Evolutionary conservation across 2,888 invertebrate species (phyloP).

Genomic region (Heliconius sara): DNA sequence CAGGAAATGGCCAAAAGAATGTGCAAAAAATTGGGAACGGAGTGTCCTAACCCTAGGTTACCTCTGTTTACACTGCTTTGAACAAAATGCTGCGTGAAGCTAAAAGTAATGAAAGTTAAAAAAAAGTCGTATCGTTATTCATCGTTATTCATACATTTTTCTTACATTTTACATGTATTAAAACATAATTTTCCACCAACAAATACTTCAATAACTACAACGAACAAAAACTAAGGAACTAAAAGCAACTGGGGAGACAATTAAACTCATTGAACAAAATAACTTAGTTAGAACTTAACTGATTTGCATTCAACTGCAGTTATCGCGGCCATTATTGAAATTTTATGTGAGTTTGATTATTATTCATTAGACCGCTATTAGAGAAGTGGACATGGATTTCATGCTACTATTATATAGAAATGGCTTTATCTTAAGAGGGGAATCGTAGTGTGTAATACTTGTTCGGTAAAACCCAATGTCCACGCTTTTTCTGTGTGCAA

Average conservation of each 20-base stretch:
- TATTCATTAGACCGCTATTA: constrained; percentile 83
- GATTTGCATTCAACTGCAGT: constrained; percentile 78
- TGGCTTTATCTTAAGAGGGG: constrained; percentile 39
- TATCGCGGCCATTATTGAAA: constrained; percentile 80
- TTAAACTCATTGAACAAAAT: constrained; percentile 58
- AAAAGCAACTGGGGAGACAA: constrained; percentile 54
- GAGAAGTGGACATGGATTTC: constrained; percentile 77
- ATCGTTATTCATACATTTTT: neutral
- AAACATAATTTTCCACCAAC: constrained; percentile 1
- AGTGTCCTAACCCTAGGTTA: neutral
- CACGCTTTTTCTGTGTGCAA: neutral
- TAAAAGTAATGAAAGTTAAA: neutral
- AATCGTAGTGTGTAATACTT: constrained; percentile 1
- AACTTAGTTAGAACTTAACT: constrained; percentile 51
- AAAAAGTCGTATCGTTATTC: neutral
- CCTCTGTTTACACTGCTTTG: neutral
- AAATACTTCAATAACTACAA: neutral
- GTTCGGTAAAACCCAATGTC: constrained; percentile 5
- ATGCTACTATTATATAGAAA: constrained; percentile 56
- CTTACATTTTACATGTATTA: neutral
- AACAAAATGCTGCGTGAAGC: neutral
- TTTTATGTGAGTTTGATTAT: constrained; percentile 83
- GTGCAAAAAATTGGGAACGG: neutral
- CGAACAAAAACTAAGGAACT: neutral
- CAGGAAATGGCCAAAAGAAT: neutral